These are phyloP conservation scores for Antechinus stuartii DNA, from an alignment of 2,113 vertebrate genomes.

Conservation along the genomic window DNA sequence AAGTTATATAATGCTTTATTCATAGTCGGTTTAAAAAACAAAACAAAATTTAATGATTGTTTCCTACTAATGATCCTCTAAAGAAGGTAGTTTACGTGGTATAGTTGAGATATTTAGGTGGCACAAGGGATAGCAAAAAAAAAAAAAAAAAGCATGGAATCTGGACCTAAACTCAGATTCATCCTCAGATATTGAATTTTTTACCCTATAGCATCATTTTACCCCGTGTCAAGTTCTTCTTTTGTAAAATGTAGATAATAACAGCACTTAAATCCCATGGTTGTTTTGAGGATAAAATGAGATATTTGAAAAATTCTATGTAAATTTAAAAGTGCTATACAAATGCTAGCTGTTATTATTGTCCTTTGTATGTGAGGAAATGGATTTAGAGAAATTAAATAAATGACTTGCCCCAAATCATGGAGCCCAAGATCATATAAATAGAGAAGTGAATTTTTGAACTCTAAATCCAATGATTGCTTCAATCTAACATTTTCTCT, in stretches of 20 bases:
- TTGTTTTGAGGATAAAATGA: background rate
- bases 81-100: background rate
- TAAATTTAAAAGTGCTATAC: background rate
- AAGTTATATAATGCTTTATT: background rate
- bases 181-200: background rate
- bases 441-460: background rate
- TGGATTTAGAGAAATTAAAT: background rate
- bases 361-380: background rate
- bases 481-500: background rate
- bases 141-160: background rate
- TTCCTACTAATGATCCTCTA: background rate
- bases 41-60: background rate
- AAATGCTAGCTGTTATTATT: background rate
- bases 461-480: background rate
- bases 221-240: background rate
- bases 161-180: fast-evolving
- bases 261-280: background rate
- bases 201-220: background rate
- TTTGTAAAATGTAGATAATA: background rate
- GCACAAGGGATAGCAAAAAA: background rate
- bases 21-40: background rate
- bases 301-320: background rate
- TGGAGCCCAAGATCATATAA: background rate
- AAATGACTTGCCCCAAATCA: background rate
- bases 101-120: background rate